A percentile compares a stretch with the other conserved stretches of the same genome.
phyloP scores from a whole-genome alignment of 2,888 invertebrate species.

The Pterostichus niger region DNA sequence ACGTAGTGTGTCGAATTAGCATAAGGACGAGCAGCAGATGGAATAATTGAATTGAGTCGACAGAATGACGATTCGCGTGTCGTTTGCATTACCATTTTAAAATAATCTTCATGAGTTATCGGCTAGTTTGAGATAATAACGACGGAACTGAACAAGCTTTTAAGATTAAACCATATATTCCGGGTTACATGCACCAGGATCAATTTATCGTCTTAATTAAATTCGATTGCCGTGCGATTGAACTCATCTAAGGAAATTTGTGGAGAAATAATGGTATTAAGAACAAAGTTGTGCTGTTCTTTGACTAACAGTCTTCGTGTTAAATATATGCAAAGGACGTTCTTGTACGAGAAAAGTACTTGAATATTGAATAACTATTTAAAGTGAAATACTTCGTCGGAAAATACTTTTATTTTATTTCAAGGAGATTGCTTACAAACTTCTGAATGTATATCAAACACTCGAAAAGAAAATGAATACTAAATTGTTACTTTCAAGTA shows the following conservation, averaged over 20 bases:
- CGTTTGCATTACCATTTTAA: slow-evolving; percentile 24
- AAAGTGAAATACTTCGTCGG: no score
- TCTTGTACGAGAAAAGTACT: no score
- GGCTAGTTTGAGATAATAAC: not conserved
- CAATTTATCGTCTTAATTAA: slow-evolving; percentile 32
- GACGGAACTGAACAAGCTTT: slow-evolving; percentile 8
- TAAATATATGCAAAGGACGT: not conserved
- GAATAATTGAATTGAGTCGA: not conserved
- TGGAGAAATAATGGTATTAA: not conserved
- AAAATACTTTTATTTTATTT: no score
- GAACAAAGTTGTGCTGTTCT: not conserved
- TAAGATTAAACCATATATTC: slow-evolving; percentile 23
- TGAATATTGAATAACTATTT: no score
- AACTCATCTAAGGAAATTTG: not conserved
- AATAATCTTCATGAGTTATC: slow-evolving; percentile 4
- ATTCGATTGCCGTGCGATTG: not conserved
- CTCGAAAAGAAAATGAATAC: no score
- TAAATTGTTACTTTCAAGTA: no score
- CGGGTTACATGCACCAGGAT: not conserved
- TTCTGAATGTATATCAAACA: no score
- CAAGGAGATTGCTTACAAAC: no score
- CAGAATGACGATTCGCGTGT: slow-evolving; percentile 1
- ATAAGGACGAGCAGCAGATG: not conserved
- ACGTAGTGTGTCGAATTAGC: not conserved
- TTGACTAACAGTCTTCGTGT: not conserved